phyloP scores from a whole-genome alignment of 2,113 vertebrate species.

The Psophia crepitans region DNA sequence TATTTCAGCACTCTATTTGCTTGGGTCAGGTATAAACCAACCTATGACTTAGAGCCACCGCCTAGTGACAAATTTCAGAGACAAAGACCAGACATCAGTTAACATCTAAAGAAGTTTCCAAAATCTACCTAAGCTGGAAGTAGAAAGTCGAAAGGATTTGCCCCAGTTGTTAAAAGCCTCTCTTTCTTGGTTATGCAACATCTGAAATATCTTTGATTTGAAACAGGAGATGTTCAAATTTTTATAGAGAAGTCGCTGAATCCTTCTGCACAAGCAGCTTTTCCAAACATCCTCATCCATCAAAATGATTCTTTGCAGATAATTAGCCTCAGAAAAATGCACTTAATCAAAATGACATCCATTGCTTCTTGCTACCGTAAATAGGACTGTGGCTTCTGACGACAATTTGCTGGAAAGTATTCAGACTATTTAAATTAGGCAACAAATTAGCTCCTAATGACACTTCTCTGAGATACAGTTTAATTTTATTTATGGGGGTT shows the following conservation, averaged over 20 bases:
- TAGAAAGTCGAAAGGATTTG: not conserved
- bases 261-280: not conserved
- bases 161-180: not conserved
- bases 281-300: slow-evolving; percentile 6
- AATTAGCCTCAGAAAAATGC: slow-evolving; percentile 43
- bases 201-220: not conserved
- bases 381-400: slow-evolving; percentile 33
- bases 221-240: not conserved
- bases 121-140: not conserved
- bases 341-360: slow-evolving; percentile 54
- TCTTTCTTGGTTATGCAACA: slow-evolving; percentile 3
- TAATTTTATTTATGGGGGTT: slow-evolving; percentile 11
- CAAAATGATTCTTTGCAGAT: not conserved
- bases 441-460: slow-evolving; percentile 16
- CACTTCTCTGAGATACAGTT: not conserved
- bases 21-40: not conserved
- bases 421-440: slow-evolving; percentile 41
- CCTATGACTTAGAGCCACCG: not conserved
- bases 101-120: not conserved
- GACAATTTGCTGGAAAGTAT: slow-evolving; percentile 38
- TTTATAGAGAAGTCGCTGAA: not conserved
- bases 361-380: slow-evolving; percentile 14
- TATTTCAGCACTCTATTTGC: not conserved
- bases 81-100: not conserved
- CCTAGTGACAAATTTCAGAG: not conserved